Conservation (phyloP, 2,797 vertebrate species). For the Rhinophrynus dorsalis region DNA sequence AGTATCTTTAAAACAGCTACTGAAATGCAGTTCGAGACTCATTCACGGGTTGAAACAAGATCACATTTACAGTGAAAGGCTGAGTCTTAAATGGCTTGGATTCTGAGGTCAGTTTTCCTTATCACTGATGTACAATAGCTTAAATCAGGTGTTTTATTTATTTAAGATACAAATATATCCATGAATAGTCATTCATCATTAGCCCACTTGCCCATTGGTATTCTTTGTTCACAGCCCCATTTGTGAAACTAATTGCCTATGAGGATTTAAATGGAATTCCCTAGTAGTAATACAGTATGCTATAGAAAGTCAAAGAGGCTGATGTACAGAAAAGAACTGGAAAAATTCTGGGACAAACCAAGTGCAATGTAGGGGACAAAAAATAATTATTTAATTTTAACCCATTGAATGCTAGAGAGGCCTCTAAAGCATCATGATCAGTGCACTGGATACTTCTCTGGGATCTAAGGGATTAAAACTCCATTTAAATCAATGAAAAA, state of each 20-base stretch:
- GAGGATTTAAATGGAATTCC: slow-evolving; percentile 31
- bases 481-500: too few species aligned
- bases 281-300: slow-evolving; percentile 8
- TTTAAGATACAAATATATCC: slow-evolving; percentile 61
- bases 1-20: slow-evolving; percentile 72
- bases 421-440: too few species aligned
- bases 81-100: slow-evolving; percentile 75
- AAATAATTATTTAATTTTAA: too few species aligned
- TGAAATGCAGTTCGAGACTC: slow-evolving; percentile 67
- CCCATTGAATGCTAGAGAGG: too few species aligned
- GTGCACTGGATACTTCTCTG: too few species aligned
- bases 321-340: too few species aligned
- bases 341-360: too few species aligned
- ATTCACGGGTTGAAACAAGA: slow-evolving; percentile 81
- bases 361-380: too few species aligned
- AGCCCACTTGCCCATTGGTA: slow-evolving; percentile 23
- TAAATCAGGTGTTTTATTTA: slow-evolving; percentile 65
- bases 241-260: slow-evolving; percentile 36
- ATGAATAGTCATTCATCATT: slow-evolving; percentile 54
- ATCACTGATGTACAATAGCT: slow-evolving; percentile 69
- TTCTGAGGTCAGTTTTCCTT: slow-evolving; percentile 73
- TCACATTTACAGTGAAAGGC: slow-evolving; percentile 75
- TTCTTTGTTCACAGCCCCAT: neutral
- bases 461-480: too few species aligned
- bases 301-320: too few species aligned